Percentiles rank a stretch among this genome's conserved stretches.
These are phyloP conservation scores for Tholera decimalis DNA, from an alignment of 2,888 invertebrate genomes.

Conservation along the genomic window DNA sequence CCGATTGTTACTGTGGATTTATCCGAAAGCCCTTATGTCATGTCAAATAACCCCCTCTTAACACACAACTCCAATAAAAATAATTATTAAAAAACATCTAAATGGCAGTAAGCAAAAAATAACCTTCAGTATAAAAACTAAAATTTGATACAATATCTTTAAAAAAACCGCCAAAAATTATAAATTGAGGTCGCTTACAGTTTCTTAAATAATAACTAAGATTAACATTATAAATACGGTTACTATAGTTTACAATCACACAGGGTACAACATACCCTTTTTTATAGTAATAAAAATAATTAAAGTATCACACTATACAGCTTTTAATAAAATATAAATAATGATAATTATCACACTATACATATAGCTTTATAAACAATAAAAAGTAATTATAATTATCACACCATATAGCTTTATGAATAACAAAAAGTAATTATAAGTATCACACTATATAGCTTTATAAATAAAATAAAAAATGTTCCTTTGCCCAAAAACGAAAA, in stretches of 20 bases:
- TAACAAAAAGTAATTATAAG: too few relatives aligned
- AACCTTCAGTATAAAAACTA: not conserved
- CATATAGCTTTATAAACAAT: too few relatives aligned
- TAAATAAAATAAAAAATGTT: not conserved
- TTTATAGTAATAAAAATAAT: constrained; percentile 7
- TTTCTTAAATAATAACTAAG: constrained; percentile 26
- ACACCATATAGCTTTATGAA: too few relatives aligned
- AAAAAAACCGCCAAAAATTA: constrained; percentile 13
- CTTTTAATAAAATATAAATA: constrained; percentile 6
- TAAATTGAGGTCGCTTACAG: constrained; percentile 35
- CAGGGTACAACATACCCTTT: constrained; percentile 25
- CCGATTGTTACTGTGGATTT: too few relatives aligned
- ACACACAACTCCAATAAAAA: not conserved
- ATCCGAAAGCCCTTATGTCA: too few relatives aligned
- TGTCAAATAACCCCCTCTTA: not conserved
- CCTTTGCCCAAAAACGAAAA: not conserved
- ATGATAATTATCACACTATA: constrained; percentile 40
- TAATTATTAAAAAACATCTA: not conserved
- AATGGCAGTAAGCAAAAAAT: not conserved
- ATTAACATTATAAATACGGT: constrained; percentile 7
- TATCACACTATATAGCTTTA: too few relatives aligned
- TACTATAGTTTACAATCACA: constrained; percentile 42
- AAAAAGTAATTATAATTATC: constrained; percentile 34
- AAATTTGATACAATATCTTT: constrained; percentile 18
- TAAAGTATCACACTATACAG: constrained; percentile 43